These are phyloP conservation scores for Aphelenchoides fujianensis DNA, from an alignment of 1,140 invertebrate species.

Conservation along the genomic window DNA sequence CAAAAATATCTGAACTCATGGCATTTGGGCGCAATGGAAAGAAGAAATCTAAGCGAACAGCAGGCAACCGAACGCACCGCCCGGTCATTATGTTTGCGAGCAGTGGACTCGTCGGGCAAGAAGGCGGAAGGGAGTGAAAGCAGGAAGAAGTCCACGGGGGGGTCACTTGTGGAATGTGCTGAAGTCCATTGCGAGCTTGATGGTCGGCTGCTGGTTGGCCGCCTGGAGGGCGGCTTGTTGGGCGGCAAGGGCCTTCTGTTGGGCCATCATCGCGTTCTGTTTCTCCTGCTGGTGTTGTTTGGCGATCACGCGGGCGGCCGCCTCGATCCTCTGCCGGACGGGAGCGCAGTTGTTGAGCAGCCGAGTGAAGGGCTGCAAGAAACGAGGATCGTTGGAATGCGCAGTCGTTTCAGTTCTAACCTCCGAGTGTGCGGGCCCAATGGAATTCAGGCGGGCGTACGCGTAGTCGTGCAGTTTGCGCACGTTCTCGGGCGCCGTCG, in stretches of 20 bases:
- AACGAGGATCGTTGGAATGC: not conserved
- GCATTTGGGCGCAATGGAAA: no score
- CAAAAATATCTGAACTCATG: no score
- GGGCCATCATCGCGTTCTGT: not conserved
- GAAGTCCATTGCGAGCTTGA: conserved; percentile 36
- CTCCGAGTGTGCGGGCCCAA: conserved; percentile 46
- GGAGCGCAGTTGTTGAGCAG: conserved; percentile 25
- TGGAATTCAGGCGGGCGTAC: conserved; percentile 41
- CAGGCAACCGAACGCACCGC: no score
- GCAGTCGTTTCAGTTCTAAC: conserved; percentile 24
- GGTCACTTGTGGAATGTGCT: conserved; percentile 20
- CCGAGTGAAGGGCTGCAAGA: conserved; percentile 33
- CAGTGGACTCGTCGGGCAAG: no score
- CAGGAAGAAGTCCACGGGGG: not conserved
- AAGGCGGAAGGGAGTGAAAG: no score
- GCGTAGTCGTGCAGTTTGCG: conserved; percentile 56
- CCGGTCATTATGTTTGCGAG: no score
- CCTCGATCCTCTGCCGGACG: conserved; percentile 32
- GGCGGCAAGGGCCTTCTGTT: conserved; percentile 24
- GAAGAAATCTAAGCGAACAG: no score
- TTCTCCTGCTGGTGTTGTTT: conserved; percentile 22
- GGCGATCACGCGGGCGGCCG: conserved; percentile 22
- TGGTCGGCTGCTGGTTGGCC: conserved; percentile 32
- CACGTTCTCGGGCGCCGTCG: conserved; percentile 13
- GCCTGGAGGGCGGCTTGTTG: conserved; percentile 27